Percentiles rank a stretch among this genome's conserved stretches.
phyloP scores from a whole-genome alignment of 2,797 vertebrate species.

The Sebastes ruberrimus region DNA sequence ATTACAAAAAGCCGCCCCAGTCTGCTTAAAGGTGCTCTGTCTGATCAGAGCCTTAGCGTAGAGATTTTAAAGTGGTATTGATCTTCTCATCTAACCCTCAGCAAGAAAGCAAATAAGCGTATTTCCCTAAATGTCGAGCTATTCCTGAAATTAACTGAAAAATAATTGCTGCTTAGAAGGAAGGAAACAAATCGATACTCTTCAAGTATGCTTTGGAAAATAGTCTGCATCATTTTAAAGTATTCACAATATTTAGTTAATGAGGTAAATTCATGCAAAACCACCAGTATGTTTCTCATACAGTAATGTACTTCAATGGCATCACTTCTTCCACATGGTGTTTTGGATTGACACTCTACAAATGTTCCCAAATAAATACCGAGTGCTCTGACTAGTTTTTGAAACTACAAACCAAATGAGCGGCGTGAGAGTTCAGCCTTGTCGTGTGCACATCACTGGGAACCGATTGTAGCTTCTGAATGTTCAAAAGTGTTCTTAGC shows the following conservation, averaged over 20 bases:
- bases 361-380: slow-evolving; percentile 8
- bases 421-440: slow-evolving; percentile 9
- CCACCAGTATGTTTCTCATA: not conserved
- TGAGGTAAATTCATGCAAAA: not conserved
- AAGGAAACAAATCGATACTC: not conserved
- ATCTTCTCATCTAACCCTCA: not conserved
- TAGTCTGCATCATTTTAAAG: not conserved
- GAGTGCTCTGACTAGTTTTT: slow-evolving; percentile 42
- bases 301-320: not conserved
- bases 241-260: not conserved
- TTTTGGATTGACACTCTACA: slow-evolving; percentile 46
- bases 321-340: not conserved
- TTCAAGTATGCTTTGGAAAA: not conserved
- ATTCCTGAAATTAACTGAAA: not conserved
- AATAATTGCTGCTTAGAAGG: not conserved
- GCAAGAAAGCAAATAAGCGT: rapidly evolving
- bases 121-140: not conserved
- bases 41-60: too few species aligned
- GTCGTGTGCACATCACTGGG: slow-evolving; percentile 40
- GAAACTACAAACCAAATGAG: slow-evolving; percentile 57
- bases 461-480: slow-evolving; percentile 54
- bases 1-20: too few species aligned
- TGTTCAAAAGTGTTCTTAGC: slow-evolving; percentile 79
- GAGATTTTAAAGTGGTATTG: not conserved
- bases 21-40: too few species aligned